Evolutionary conservation across 2,888 invertebrate species (phyloP).

Genomic region (Stenoptilia bipunctidactyla): DNA sequence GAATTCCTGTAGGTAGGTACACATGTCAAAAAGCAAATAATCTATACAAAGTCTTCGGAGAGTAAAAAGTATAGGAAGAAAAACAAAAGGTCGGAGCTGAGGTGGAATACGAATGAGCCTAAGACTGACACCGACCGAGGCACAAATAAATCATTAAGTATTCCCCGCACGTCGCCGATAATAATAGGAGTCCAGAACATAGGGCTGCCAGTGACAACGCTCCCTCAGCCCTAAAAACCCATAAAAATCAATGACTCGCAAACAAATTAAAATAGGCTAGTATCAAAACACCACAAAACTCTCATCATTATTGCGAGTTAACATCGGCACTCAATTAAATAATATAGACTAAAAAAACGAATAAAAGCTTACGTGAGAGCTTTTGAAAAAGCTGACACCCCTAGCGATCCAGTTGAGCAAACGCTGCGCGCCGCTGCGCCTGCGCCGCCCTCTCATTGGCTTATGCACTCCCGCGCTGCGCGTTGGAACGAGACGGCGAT

Average conservation of each 20-base stretch:
- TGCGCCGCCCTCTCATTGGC: conserved; percentile 50
- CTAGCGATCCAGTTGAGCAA: conserved; percentile 59
- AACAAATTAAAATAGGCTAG: conserved; percentile 4
- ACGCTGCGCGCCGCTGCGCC: conserved; percentile 62
- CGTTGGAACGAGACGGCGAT: conserved; percentile 32
- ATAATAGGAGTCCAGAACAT: conserved; percentile 35
- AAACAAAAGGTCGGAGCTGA: conserved; percentile 44
- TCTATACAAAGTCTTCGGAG: conserved; percentile 43
- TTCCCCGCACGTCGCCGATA: conserved; percentile 44
- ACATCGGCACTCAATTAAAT: conserved; percentile 46
- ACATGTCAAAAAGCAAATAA: conserved; percentile 63
- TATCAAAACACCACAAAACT: conserved; percentile 26
- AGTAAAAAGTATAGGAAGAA: conserved; percentile 43
- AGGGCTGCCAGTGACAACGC: conserved; percentile 18
- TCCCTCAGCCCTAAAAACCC: conserved; percentile 5
- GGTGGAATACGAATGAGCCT: conserved; percentile 41
- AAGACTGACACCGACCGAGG: conserved; percentile 22
- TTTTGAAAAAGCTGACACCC: conserved; percentile 61
- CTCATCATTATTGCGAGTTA: conserved; percentile 26
- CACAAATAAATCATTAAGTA: conserved; percentile 49
- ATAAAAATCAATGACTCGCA: conserved; percentile 1
- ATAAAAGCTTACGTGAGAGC: conserved; percentile 49
- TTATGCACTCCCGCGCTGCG: conserved; percentile 22
- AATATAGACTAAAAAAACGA: conserved; percentile 31
- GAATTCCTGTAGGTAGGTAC: conserved; percentile 47